Conservation (phyloP, 2,113 vertebrate species). For the Patagioenas fasciata region DNA sequence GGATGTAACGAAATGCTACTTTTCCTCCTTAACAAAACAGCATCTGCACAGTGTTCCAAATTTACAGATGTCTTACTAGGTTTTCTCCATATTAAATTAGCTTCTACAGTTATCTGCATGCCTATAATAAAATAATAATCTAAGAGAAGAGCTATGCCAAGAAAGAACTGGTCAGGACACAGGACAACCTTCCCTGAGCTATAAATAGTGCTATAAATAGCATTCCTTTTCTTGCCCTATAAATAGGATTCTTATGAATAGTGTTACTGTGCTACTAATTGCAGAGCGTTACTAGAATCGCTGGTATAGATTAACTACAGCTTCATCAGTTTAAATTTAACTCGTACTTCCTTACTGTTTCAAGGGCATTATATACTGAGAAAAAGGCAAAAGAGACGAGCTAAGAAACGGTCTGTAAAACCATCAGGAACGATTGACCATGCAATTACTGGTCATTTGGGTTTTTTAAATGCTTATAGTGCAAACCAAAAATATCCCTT, state of each 20-base stretch:
- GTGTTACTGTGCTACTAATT: slow-evolving; percentile 2
- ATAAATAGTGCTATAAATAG: not conserved
- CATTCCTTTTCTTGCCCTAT: slow-evolving; percentile 1
- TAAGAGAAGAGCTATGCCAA: not conserved
- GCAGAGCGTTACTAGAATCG: not conserved
- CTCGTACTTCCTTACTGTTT: not conserved
- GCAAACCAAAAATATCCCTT: not conserved
- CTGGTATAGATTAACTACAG: not conserved
- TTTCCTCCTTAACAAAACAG: not conserved
- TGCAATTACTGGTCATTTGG: not conserved
- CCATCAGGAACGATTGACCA: not conserved
- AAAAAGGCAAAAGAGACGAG: not conserved
- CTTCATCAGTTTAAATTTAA: slow-evolving; percentile 30
- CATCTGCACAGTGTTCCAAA: not conserved
- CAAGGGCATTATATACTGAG: not conserved
- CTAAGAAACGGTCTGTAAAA: not conserved
- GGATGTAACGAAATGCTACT: not conserved
- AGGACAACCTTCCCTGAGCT: not conserved
- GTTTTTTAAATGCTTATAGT: not conserved
- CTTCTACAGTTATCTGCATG: not conserved
- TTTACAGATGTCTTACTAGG: not conserved
- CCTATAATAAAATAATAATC: not conserved
- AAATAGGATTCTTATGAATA: slow-evolving; percentile 28
- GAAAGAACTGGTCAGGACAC: not conserved
- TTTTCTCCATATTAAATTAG: not conserved